Base-by-base conservation (phyloP, 2,113 vertebrate species). In the Corythaixoides concolor region DNA sequence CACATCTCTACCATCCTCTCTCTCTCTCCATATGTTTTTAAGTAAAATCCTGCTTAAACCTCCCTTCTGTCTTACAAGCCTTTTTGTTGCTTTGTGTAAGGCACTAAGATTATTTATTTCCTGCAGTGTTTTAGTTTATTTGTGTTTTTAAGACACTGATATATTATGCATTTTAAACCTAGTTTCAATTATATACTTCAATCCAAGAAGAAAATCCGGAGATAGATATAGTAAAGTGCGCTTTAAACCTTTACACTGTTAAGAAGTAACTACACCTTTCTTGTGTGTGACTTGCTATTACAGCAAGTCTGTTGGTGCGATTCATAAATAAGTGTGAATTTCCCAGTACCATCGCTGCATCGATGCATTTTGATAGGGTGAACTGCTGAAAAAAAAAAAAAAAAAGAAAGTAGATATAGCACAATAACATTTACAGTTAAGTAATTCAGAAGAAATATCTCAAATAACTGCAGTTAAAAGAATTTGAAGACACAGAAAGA, bases 201-300 rank as follows among this genome's bases (percentile, higher is more conserved):
- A 5, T 6, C 10, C 39, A 60, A 20, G 12, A 62, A 8, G 16
- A 75, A 75, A 67, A 72, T 15, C 26, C 43, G 41, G 11, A 63
- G 8, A 41, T 2, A 52, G 22, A 19, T 1, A 59, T 0, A 39
- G 15, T 20, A 22, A 20, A 75, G 18, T 0, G 4, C 17, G 37
- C 7, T 7, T 10, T 1, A 30, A 64, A 7, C 8, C 32, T 67
- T 70, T 2, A 14, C 15, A 4, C 6, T 9, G n/a, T 2, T 30
- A 14, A 62, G 87, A 39, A 78, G 58, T 33, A 77, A 20, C 32
- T 77, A 1, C 98, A 99, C 99, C 99, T 99, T 94, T 99, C 99
- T 11, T 99, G 98, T 23, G 99, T 98, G 97, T 99, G 99, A 73
- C 99, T 99, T 0, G 99, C 99, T 53, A 99, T 98, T 7, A 99